Evolutionary conservation across 2,113 vertebrate genomes (phyloP).

Genomic region (Hemibagrus wyckioides): DNA sequence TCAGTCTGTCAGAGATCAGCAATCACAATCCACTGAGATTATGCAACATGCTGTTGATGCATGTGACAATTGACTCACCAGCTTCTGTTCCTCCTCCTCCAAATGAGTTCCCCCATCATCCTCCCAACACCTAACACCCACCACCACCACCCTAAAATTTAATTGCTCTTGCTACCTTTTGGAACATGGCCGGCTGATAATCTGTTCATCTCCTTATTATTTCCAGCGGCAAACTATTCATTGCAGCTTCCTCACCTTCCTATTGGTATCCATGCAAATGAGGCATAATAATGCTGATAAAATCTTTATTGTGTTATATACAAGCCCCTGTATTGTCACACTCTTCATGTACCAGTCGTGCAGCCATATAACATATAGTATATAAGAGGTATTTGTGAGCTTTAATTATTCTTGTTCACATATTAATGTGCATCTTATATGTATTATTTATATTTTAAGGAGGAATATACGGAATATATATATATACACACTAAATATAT

Average conservation of each 20-base stretch:
- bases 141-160: background rate
- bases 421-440: no score
- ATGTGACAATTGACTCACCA: slow-evolving; percentile 14
- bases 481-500: background rate
- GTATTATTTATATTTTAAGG: no score
- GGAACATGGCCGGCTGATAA: background rate
- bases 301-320: slow-evolving; percentile 34
- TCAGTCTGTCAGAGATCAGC: slow-evolving; percentile 1
- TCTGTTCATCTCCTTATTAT: slow-evolving; percentile 18
- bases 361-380: background rate
- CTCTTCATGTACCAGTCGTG: background rate
- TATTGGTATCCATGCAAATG: slow-evolving; percentile 8
- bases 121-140: background rate
- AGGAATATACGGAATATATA: background rate
- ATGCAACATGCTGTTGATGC: slow-evolving; percentile 21
- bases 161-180: slow-evolving; percentile 25
- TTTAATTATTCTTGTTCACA: background rate
- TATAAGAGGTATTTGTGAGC: background rate
- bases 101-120: background rate
- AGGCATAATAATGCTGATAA: slow-evolving; percentile 7
- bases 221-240: background rate
- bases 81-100: background rate
- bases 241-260: background rate
- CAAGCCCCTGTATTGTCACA: background rate
- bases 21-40: slow-evolving; percentile 18